phyloP scores from a whole-genome alignment of 1,140 invertebrate genomes.

The Leguminivora glycinivorella region DNA sequence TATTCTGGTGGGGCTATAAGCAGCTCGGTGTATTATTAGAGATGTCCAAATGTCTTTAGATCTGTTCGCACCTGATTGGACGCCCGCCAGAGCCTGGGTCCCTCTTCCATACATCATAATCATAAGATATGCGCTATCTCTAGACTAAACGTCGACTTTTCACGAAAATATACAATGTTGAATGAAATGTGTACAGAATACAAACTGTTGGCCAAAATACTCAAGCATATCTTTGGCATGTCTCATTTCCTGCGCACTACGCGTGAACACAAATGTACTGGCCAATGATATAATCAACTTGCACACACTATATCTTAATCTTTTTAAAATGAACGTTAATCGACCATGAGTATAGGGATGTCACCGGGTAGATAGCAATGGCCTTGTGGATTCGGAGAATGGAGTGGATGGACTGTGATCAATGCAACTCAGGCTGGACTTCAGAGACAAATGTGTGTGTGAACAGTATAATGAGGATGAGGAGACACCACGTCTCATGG shows the following conservation, averaged over 20 bases:
- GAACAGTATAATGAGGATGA: conserved; percentile 2
- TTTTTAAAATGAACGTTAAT: background rate
- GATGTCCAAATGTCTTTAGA: conserved; percentile 53
- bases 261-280: background rate
- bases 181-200: background rate
- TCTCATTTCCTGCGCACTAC: background rate
- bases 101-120: conserved; percentile 1
- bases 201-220: background rate
- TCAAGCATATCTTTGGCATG: background rate
- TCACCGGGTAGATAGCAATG: background rate
- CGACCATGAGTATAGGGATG: background rate
- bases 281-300: background rate
- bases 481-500: background rate
- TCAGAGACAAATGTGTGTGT: background rate
- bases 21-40: conserved; percentile 63
- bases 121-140: background rate
- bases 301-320: background rate
- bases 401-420: no score
- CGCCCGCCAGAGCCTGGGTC: conserved; percentile 42
- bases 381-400: background rate
- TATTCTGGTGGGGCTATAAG: conserved; percentile 70
- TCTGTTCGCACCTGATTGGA: conserved; percentile 67
- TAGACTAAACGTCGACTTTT: background rate
- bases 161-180: background rate
- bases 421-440: background rate